Evolutionary conservation across 2,113 vertebrate genomes (phyloP), one percentile per base, ranked within the genome.

Genomic region (Serilophus lunatus): DNA sequence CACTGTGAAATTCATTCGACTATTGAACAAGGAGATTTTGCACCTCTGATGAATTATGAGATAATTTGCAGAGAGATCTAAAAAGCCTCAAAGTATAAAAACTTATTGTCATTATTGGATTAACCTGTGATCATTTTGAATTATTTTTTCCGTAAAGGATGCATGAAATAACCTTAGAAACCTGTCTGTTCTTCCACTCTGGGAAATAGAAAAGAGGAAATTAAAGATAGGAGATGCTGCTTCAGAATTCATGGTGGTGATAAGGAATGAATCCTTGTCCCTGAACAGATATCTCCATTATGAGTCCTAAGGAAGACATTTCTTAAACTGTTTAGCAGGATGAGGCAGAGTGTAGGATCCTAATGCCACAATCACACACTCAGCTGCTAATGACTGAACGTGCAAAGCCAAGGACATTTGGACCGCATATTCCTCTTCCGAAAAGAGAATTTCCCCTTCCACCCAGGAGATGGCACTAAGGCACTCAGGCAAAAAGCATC

Each of bases 381-480:
- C 59, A 17, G 11, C 18, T 24, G 28, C 12, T 28, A 33, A 75
- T 15, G 65, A 53, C 7, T 13, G 28, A 36, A 36, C 40, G 40
- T 42, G 26, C 70, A n/a, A 9, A 11, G 45, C 53, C 10, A 17
- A 16, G 7, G 10, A 26, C 13, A 7, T 9, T 40, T 0, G 0
- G 44, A 54, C 18, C 76, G 57, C 18, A 35, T 0, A 2, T 13
- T 42, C 16, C 66, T 40, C 8, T 3, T 77, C 76, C 72, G 59
- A 42, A 76, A 33, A 5, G 35, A 78, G 72, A 90, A 86, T 47
- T 93, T 75, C 88, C 23, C 31, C n/a, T 76, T 84, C 69, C 40
- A 49, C 68, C 95, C 95, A 82, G 92, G 72, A 96, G 91, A 36
- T 93, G 92, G 95, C 95, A 93, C 79, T 69, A 79, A 79, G 72